Evolutionary conservation across 2,888 invertebrate species (phyloP).

Genomic region (Drosophila prolongata): DNA sequence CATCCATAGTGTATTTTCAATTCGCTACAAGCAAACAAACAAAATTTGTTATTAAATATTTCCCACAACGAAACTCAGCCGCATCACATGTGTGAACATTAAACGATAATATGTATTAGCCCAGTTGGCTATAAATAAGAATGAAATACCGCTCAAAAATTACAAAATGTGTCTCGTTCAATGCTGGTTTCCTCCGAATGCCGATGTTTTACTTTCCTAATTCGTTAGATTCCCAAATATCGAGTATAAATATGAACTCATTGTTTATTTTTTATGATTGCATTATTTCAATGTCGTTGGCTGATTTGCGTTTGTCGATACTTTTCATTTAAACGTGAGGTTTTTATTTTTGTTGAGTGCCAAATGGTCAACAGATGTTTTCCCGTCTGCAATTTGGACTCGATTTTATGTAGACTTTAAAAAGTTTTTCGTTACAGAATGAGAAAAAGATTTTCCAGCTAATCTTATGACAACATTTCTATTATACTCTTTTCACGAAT

Average conservation of each 20-base stretch:
- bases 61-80: constrained; percentile 16
- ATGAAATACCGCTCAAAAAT: constrained; percentile 52
- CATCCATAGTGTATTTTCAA: constrained; percentile 17
- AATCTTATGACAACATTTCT: constrained; percentile 3
- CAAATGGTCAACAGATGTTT: constrained; percentile 40
- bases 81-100: constrained; percentile 57
- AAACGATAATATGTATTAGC: constrained; percentile 57
- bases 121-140: constrained; percentile 69
- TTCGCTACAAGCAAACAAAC: constrained; percentile 9
- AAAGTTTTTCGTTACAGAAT: constrained; percentile 3
- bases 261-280: constrained; percentile 36
- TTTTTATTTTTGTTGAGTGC: constrained; percentile 15
- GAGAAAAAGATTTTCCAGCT: background rate
- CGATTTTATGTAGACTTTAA: background rate
- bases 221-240: constrained; percentile 23
- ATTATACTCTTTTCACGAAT: background rate
- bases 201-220: constrained; percentile 12
- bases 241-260: constrained; percentile 28
- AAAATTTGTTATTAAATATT: constrained; percentile 44
- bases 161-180: constrained; percentile 58
- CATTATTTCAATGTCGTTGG: constrained; percentile 28
- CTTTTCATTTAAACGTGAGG: constrained; percentile 4
- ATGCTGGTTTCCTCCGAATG: constrained; percentile 24
- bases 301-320: constrained; percentile 13
- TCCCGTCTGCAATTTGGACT: constrained; percentile 11